Evolutionary conservation across 2,888 invertebrate genomes (phyloP).

Genomic region (Drosophila falleni): DNA sequence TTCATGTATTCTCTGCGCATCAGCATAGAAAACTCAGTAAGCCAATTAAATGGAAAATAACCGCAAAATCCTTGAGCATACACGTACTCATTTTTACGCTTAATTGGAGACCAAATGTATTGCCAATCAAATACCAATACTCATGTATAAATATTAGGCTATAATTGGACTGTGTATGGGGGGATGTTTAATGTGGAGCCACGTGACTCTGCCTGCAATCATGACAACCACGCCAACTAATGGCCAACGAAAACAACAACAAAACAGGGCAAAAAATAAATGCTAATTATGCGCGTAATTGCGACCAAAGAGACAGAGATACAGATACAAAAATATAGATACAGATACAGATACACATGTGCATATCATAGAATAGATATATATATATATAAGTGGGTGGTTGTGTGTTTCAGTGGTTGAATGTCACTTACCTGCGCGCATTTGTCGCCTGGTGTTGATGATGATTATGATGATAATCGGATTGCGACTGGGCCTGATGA

Average conservation of each 20-base stretch:
- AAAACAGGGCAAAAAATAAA: conserved; percentile 10
- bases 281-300: conserved; percentile 61
- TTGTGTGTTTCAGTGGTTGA: not conserved
- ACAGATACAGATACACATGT: conserved; percentile 1
- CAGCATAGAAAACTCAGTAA: not conserved
- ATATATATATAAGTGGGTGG: conserved; percentile 11
- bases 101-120: conserved; percentile 8
- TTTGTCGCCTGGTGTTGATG: conserved; percentile 69
- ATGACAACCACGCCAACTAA: conserved; percentile 33
- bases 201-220: conserved; percentile 26
- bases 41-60: conserved; percentile 16
- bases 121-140: conserved; percentile 25
- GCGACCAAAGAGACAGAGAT: conserved; percentile 23
- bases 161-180: conserved; percentile 9
- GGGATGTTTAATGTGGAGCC: not conserved
- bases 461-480: conserved; percentile 40
- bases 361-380: conserved; percentile 10
- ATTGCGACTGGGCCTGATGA: conserved; percentile 36
- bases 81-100: conserved; percentile 9
- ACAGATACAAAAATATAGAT: conserved; percentile 2
- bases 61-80: conserved; percentile 10
- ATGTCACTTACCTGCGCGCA: conserved; percentile 80
- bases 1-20: not conserved
- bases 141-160: conserved; percentile 8
- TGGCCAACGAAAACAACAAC: conserved; percentile 11